Conservation (phyloP, 1,140 invertebrate species). For the Spodoptera litura region DNA sequence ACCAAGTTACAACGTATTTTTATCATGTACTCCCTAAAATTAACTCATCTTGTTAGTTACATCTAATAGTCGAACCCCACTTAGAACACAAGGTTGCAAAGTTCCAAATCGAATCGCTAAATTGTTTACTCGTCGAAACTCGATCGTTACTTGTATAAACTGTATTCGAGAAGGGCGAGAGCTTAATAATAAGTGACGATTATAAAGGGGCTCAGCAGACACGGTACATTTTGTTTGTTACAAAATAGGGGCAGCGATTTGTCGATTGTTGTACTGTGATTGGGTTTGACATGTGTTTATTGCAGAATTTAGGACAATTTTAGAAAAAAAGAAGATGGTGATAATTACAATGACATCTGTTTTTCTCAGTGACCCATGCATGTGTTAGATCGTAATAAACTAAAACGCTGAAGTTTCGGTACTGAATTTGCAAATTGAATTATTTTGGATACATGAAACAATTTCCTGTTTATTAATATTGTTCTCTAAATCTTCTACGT, state of each 20-base stretch:
- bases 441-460: no score
- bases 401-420: no score
- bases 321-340: no score
- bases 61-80: not conserved
- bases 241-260: conserved; percentile 54
- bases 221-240: conserved; percentile 46
- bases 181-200: conserved; percentile 75
- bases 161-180: conserved; percentile 60
- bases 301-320: no score
- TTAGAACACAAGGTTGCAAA: conserved; percentile 38
- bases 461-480: not conserved
- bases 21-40: no score
- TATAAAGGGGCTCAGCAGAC: conserved; percentile 60
- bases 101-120: conserved; percentile 56
- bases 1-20: no score
- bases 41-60: not conserved
- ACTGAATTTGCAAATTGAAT: no score
- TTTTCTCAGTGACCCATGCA: no score
- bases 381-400: no score
- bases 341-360: no score
- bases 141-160: conserved; percentile 66
- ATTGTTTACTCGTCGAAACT: conserved; percentile 64
- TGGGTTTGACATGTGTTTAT: conserved; percentile 8
- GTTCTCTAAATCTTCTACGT: no score
- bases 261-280: conserved; percentile 14